Evolutionary conservation across 1,140 invertebrate genomes (phyloP), one percentile per base, ranked within the genome.

Genomic region (Akabosia matsudoensis): DNA sequence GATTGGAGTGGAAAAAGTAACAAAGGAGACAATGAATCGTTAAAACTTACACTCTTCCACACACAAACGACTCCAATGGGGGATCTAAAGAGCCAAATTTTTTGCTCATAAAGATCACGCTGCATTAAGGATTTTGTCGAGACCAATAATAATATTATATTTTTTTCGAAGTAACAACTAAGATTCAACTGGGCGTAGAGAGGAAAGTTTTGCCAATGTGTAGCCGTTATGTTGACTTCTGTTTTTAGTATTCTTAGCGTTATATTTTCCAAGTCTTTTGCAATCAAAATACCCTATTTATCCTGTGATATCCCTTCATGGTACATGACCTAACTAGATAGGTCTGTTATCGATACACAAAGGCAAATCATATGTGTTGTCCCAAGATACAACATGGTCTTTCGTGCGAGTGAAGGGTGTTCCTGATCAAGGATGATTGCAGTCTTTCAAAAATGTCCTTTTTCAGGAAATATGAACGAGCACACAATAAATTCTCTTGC

Each of bases 391-490:
- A n/a, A n/a, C n/a, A n/a, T n/a, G n/a, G n/a, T n/a, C n/a, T n/a
- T n/a, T n/a, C n/a, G n/a, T n/a, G n/a, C n/a, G n/a, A n/a, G n/a
- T n/a, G n/a, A 18, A 45, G 37, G 4, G 28, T 67, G 61, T 67
- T 67, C 3, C 26, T 67, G 61, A 67, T 67, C 61, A 67, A 67
- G 61, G 28, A 67, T 30, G 13, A 67, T 67, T 67, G 10, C 24
- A 67, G n/a, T 67, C n/a, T 31, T 22, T 30, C 28, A 67, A 67
- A 31, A 30, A 16, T 28, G 61, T 67, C 61, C 61, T 67, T 2
- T 30, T 67, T 67, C 61, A 31, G 61, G 61, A 67, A 67, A 67
- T 67, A 67, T 30, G 61, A 67, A 67, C 28, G 61, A 45, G 18
- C 61, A 31, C 61, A 30, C 61, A 4, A 67, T 67, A 67, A 67